Conservation (phyloP, 2,797 vertebrate genomes). For the Lophotriccus pileatus region DNA sequence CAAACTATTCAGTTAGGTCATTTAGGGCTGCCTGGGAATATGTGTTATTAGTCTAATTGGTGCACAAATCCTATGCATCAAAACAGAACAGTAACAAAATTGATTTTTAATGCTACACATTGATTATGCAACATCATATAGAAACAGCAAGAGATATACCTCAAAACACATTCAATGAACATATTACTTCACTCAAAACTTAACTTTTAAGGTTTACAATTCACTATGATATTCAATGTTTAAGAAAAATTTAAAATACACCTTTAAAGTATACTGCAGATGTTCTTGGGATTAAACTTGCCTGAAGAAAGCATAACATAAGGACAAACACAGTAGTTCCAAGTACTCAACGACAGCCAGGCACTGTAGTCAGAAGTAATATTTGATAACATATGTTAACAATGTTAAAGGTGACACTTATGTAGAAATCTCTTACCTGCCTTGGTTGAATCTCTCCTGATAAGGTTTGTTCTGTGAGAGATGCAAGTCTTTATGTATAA, state of each 20-base stretch:
- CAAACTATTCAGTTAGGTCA: constrained; percentile 30
- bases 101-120: background rate
- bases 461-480: constrained; percentile 60
- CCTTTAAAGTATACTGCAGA: constrained; percentile 34
- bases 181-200: constrained; percentile 16
- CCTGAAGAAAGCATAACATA: background rate
- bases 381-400: constrained; percentile 42
- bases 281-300: constrained; percentile 50
- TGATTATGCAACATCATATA: background rate
- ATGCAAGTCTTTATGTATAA: constrained; percentile 61
- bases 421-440: constrained; percentile 77
- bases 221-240: background rate
- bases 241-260: background rate
- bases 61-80: background rate
- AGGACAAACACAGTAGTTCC: constrained; percentile 6
- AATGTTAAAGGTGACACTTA: constrained; percentile 59
- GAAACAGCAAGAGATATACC: background rate
- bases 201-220: constrained; percentile 30
- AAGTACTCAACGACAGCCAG: background rate
- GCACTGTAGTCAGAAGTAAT: constrained; percentile 23
- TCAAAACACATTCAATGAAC: constrained; percentile 6
- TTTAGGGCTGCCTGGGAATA: background rate
- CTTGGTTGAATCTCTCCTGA: constrained; percentile 65
- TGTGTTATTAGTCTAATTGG: background rate
- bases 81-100: background rate